Evolutionary conservation across 2,888 invertebrate genomes (phyloP).

Genomic region (Dilophus febrilis): DNA sequence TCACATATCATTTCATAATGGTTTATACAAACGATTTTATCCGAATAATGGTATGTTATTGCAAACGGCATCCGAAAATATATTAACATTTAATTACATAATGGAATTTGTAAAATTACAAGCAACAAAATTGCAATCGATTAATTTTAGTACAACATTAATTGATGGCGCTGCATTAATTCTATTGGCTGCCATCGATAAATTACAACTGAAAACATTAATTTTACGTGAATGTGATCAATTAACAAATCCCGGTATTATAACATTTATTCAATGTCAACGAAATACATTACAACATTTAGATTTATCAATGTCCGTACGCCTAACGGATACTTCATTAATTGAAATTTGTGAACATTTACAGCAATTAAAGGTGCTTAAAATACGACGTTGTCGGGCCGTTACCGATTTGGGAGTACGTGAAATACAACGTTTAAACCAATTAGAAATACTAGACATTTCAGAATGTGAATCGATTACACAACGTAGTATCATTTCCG

Average conservation of each 20-base stretch:
- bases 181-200: slow-evolving; percentile 34
- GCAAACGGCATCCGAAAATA: slow-evolving; percentile 43
- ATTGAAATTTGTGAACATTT: slow-evolving; percentile 40
- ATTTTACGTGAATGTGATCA: slow-evolving; percentile 42
- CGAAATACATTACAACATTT: slow-evolving; percentile 33
- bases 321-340: slow-evolving; percentile 46
- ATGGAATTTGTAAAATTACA: slow-evolving; percentile 37
- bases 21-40: slow-evolving; percentile 49
- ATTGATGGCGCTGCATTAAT: slow-evolving; percentile 46
- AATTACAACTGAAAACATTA: slow-evolving; percentile 35
- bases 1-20: slow-evolving; percentile 52
- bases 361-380: slow-evolving; percentile 38
- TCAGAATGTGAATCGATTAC: slow-evolving; percentile 49
- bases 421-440: slow-evolving; percentile 35
- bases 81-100: slow-evolving; percentile 52
- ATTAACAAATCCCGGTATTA: slow-evolving; percentile 39
- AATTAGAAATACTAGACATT: slow-evolving; percentile 42
- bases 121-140: slow-evolving; percentile 35
- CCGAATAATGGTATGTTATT: slow-evolving; percentile 31
- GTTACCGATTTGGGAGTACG: slow-evolving; percentile 43
- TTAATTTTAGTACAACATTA: slow-evolving; percentile 49
- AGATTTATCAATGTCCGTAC: slow-evolving; percentile 44
- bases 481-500: slow-evolving; percentile 40
- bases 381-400: slow-evolving; percentile 44
- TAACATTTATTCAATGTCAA: slow-evolving; percentile 37